A percentile compares a stretch with the other conserved stretches of the same genome.
phyloP scores from a whole-genome alignment of 2,888 invertebrate species.

The Watsonalla cultraria region DNA sequence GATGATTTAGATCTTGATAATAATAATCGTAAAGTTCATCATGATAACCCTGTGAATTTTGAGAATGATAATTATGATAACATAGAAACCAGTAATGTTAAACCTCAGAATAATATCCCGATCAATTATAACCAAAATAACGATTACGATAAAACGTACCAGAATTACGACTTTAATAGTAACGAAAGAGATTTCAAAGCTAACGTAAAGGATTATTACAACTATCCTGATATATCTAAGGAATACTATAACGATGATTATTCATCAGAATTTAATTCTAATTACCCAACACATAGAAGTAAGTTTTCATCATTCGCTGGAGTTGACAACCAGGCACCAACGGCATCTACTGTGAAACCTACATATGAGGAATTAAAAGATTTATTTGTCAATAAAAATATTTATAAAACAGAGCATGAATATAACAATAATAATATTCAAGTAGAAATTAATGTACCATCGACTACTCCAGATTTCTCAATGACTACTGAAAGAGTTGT shows the following conservation, averaged over 20 bases:
- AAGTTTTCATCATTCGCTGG: constrained; percentile 38
- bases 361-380: constrained; percentile 46
- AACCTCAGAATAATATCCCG: constrained; percentile 11
- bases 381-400: constrained; percentile 38
- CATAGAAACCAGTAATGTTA: constrained; percentile 7
- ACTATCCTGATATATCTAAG: constrained; percentile 47
- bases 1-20: constrained; percentile 16
- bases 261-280: constrained; percentile 42
- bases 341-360: constrained; percentile 32
- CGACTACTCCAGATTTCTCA: constrained; percentile 33
- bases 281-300: constrained; percentile 45
- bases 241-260: constrained; percentile 57
- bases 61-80: constrained; percentile 8
- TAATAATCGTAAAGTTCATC: constrained; percentile 16
- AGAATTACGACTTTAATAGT: constrained; percentile 3
- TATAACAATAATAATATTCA: constrained; percentile 14
- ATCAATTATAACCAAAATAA: constrained; percentile 13
- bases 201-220: constrained; percentile 27
- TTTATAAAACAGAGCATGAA: constrained; percentile 27
- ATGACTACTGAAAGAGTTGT: constrained; percentile 44
- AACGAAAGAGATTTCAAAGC: constrained; percentile 9
- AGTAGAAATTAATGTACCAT: constrained; percentile 34
- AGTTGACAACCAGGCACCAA: constrained; percentile 7
- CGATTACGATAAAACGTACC: constrained; percentile 7
- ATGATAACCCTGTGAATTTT: constrained; percentile 15